These are phyloP conservation scores for Leptothorax acervorum DNA, from an alignment of 2,888 invertebrate genomes.

Conservation along the genomic window DNA sequence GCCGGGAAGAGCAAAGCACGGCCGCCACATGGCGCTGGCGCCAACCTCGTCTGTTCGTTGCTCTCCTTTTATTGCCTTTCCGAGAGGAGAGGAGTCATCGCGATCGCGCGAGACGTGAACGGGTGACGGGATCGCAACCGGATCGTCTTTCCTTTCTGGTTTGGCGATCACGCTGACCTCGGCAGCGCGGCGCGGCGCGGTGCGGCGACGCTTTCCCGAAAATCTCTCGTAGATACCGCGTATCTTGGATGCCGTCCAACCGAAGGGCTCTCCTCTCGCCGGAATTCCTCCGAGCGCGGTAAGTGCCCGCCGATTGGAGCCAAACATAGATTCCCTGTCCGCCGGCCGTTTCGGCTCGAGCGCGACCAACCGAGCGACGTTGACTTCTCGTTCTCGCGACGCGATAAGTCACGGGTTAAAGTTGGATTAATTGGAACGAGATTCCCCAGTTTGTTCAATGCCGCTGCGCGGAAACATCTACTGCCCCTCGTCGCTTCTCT, in stretches of 20 bases:
- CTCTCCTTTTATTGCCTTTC: conserved; percentile 76
- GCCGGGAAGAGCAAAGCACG: conserved; percentile 42
- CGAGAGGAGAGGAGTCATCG: conserved; percentile 69
- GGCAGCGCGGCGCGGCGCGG: background rate
- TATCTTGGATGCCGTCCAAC: conserved; percentile 40
- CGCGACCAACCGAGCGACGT: background rate
- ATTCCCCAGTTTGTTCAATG: background rate
- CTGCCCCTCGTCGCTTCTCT: background rate
- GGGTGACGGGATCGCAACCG: conserved; percentile 47
- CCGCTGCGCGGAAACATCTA: background rate
- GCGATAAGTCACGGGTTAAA: background rate
- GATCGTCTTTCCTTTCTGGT: conserved; percentile 59
- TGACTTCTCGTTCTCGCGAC: conserved; percentile 16
- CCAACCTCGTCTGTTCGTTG: conserved; percentile 73
- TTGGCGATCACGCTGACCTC: conserved; percentile 55
- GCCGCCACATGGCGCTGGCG: conserved; percentile 80
- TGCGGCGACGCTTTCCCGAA: conserved; percentile 28
- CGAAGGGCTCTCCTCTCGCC: background rate
- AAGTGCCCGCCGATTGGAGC: conserved; percentile 31
- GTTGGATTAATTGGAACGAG: conserved; percentile 1
- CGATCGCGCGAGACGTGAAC: conserved; percentile 49
- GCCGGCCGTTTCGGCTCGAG: background rate
- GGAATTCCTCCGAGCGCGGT: conserved; percentile 4
- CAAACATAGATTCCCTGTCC: conserved; percentile 23
- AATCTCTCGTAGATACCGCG: conserved; percentile 19